These are phyloP conservation scores for Hipparchia sbordonii DNA, from an alignment of 2,888 invertebrate genomes.

Conservation along the genomic window DNA sequence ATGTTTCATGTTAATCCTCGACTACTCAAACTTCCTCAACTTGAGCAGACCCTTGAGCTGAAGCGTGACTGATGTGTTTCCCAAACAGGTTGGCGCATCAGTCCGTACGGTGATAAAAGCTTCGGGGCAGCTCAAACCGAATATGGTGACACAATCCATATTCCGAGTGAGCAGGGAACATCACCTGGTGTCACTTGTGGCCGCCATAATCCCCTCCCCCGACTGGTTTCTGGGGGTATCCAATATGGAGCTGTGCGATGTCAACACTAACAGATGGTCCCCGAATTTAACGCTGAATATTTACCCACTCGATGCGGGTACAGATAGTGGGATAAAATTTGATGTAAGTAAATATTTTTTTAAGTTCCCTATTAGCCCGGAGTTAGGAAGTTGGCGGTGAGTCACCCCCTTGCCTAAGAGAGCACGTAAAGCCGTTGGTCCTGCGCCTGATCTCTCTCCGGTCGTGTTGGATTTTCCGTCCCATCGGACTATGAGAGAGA, in stretches of 20 bases:
- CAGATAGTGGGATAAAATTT: constrained; percentile 95
- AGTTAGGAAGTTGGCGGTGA: too few species aligned
- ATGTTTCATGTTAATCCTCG: too few species aligned
- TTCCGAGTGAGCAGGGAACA: constrained; percentile 65
- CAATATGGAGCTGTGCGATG: constrained; percentile 92
- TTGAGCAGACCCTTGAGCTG: background rate
- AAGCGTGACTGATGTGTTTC: background rate
- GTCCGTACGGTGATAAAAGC: constrained; percentile 74
- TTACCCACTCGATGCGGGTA: constrained; percentile 97
- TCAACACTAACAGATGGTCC: constrained; percentile 90
- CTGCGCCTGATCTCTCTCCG: too few species aligned
- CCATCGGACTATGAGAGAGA: too few species aligned
- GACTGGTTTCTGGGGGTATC: constrained; percentile 99
- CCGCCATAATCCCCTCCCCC: constrained; percentile 85
- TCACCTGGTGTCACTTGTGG: constrained; percentile 67
- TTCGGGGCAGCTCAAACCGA: constrained; percentile 58
- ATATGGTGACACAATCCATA: constrained; percentile 59
- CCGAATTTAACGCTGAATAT: constrained; percentile 91
- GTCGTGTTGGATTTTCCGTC: too few species aligned
- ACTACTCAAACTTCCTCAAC: too few species aligned
- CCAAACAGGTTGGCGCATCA: constrained; percentile 53
- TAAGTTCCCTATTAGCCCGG: too few species aligned
- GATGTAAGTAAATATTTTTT: constrained; percentile 80
- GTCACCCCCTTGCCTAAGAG: too few species aligned
- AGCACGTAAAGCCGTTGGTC: too few species aligned